phyloP scores from a whole-genome alignment of 53 echinoderm and acorn worm species.

The Echinometra lucunter region DNA sequence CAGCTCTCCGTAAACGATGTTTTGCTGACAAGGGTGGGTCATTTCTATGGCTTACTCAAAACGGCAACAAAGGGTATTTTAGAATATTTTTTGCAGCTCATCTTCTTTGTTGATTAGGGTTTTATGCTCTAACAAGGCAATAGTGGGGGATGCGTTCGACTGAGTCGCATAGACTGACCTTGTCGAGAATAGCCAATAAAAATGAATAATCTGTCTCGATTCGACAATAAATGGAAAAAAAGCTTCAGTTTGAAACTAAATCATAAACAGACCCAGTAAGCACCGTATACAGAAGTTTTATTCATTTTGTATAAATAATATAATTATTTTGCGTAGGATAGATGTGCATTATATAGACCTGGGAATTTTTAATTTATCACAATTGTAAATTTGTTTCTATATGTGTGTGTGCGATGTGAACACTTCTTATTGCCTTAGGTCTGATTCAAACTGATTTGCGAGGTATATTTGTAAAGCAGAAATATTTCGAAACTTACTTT shows the following conservation, averaged over 20 bases:
- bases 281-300: too few species aligned
- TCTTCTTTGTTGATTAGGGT: constrained; percentile 1
- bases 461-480: too few species aligned
- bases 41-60: constrained; percentile 35
- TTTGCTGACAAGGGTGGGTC: constrained; percentile 9
- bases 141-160: background rate
- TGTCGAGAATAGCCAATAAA: background rate
- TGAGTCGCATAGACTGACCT: background rate
- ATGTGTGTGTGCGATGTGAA: too few species aligned
- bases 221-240: background rate
- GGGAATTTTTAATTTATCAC: too few species aligned
- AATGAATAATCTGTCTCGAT: background rate
- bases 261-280: background rate
- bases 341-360: too few species aligned
- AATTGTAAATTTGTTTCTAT: too few species aligned
- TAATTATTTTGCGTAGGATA: too few species aligned
- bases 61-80: constrained; percentile 39
- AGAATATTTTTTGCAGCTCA: background rate
- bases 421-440: too few species aligned
- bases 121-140: background rate
- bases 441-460: too few species aligned
- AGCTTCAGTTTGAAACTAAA: background rate
- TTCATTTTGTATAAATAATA: too few species aligned
- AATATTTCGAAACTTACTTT: too few species aligned
- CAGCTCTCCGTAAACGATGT: constrained; percentile 45